Evolutionary conservation across 2,113 vertebrate species (phyloP), one percentile per base, ranked within the genome.

Genomic region (Sorex araneus): DNA sequence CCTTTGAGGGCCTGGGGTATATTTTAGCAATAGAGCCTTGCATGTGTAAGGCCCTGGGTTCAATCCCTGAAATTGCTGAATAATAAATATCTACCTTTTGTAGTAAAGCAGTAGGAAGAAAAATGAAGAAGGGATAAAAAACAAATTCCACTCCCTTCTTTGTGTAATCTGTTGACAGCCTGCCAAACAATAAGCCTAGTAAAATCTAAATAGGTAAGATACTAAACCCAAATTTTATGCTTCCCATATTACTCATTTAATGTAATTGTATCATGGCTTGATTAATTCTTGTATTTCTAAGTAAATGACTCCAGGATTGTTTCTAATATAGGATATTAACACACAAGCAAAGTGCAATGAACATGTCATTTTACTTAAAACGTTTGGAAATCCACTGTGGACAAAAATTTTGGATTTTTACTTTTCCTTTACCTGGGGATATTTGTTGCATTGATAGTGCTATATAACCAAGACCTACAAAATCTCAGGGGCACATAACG

Each of bases 121-220:
- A 85, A 94, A 89, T 69, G 7, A 64, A 85, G 40, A 10, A 81
- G 91, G 70, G 63, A 43, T 87, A 18, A 36, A 43, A 94, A 89
- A 76, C 34, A 73, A 73, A 9, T 12, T 69, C 15, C 10, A 43
- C 4, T 73, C 47, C 8, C 21, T 87, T 40, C 47, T 71, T 85
- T 30, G 32, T 57, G 84, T 71, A 93, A 54, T 80, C 32, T n/a
- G 47, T 88, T 40, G 75, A 36, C n/a, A n/a, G 43, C 23, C 77
- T 54, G 28, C 11, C 90, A 64, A 79, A 54, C 47, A 60, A 79
- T 8, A 78, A 69, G 25, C 36, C 67, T 43, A 76, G 60, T 57
- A 88, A 94, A 73, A 85, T 19, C 67, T 54, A 60, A 90, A 28
- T 30, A 84, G 40, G 13, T 78, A 87, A 84, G 47, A 75, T 1